Base-by-base conservation (phyloP, 2,888 invertebrate genomes). In the Zaprionus bogoriensis region DNA sequence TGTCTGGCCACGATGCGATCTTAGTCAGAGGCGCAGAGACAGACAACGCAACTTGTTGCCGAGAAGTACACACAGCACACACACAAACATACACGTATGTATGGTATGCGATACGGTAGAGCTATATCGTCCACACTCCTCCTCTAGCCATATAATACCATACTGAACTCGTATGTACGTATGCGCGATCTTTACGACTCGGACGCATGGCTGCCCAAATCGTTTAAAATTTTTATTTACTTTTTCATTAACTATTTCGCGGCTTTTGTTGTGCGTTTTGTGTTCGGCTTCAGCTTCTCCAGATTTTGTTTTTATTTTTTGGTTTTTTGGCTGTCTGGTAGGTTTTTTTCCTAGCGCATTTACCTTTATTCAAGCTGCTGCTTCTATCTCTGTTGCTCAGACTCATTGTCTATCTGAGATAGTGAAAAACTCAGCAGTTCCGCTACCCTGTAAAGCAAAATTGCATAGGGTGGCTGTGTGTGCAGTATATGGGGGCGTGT, bases 241-340 rank as follows among this genome's bases (percentile, higher is more conserved):
- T 67, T 80, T 86, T 85, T 83, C 65, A 79, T 81, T 83, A 85
- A 85, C 77, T 67, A 76, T 82, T 74, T 74, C 64, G 79, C 74
- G 64, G 76, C 64, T 70, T 69, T 67, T 58, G 65, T 67, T 71
- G 41, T 62, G 17, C 41, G 14, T 12, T 59, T 57, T 60, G 32
- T 32, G 36, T 30, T 14, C 14, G 23, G 17, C 4, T 64, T 42
- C 32, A 22, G 30, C 55, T 50, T 28, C 27, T 38, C 60, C 51
- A 4, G 3, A 10, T 36, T 48, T 22, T 20, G 6, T 36, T n/a
- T 19, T 39, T 42, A 32, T 62, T 50, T 47, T 55, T 52, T 42
- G 46, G 44, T 66, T 53, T 50, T 72, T 68, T 68, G 38, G 25
- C 57, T 62, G 66, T 50, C 57, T 71, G 50, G 52, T 20, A 12